Conservation (phyloP, 2,888 invertebrate species). For the Rhamphomyia laevipes region DNA sequence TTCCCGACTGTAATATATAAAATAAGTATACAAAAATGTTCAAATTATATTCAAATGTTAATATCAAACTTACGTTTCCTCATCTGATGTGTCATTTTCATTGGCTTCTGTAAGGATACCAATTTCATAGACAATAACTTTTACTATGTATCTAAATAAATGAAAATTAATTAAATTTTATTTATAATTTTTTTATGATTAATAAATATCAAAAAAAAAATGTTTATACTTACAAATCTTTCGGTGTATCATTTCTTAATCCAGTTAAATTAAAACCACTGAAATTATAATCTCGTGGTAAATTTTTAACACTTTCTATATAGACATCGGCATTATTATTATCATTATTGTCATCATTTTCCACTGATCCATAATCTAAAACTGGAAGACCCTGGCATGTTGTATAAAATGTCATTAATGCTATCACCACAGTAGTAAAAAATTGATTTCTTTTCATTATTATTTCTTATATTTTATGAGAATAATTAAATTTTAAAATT, state of each 20-base stretch:
- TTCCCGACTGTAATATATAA: conserved; percentile 34
- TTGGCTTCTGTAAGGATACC: conserved; percentile 46
- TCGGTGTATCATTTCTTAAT: conserved; percentile 24
- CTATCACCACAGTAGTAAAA: not conserved
- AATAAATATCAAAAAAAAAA: too few species aligned
- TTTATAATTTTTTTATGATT: not conserved
- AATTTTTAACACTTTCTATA: too few species aligned
- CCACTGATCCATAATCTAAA: not conserved
- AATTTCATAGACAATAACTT: conserved; percentile 47
- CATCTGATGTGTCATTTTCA: conserved; percentile 31
- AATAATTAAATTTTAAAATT: too few species aligned
- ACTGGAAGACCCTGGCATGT: conserved; percentile 1
- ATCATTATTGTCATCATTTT: too few species aligned
- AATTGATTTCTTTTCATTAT: not conserved
- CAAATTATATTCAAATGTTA: not conserved
- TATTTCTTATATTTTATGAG: too few species aligned
- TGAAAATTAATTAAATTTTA: not conserved
- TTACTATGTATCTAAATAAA: conserved; percentile 42
- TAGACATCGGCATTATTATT: too few species aligned
- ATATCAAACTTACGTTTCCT: conserved; percentile 11
- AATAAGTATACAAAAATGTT: not conserved
- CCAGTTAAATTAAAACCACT: too few species aligned
- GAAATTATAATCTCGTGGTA: too few species aligned
- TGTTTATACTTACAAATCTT: conserved; percentile 29
- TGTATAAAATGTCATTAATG: not conserved